A percentile compares a stretch with the other conserved stretches of the same genome.
Conservation (phyloP, 2,797 vertebrate species). For the Clarias pachynema region DNA sequence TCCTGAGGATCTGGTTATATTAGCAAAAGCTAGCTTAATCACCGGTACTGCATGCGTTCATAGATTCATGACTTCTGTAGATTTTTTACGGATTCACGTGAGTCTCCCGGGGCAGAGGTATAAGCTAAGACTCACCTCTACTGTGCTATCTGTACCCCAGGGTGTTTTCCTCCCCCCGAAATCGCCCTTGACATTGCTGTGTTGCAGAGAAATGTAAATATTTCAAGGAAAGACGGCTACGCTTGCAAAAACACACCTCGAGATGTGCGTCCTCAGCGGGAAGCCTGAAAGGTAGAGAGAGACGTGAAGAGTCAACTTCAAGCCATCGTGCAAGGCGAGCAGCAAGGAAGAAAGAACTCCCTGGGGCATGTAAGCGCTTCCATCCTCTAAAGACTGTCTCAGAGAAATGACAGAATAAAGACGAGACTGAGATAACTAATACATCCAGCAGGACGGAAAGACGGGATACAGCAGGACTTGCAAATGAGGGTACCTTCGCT, state of each 20-base stretch:
- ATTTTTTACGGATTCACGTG: not conserved
- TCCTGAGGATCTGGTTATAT: not conserved
- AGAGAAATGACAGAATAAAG: constrained; percentile 24
- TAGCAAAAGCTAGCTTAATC: not conserved
- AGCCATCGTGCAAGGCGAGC: constrained; percentile 14
- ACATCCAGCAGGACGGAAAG: not conserved
- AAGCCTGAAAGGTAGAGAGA: constrained; percentile 25
- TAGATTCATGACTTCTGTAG: not conserved
- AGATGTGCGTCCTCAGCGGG: not conserved
- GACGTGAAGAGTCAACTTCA: constrained; percentile 27
- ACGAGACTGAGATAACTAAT: constrained; percentile 6
- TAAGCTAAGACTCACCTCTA: not conserved
- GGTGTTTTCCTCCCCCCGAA: not conserved
- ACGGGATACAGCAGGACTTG: not conserved
- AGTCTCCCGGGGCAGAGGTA: not conserved
- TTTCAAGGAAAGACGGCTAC: constrained; percentile 14
- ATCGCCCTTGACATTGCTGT: not conserved
- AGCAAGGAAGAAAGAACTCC: constrained; percentile 7
- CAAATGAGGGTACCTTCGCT: not conserved
- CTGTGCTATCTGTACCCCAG: not conserved
- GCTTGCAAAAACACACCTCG: constrained; percentile 11
- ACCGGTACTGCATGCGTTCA: not conserved
- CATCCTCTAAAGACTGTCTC: constrained; percentile 26
- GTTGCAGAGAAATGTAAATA: not conserved
- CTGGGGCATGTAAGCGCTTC: constrained; percentile 1